These are phyloP conservation scores for Stramonita haemastoma DNA, from an alignment of 2,888 invertebrate genomes.

Conservation along the genomic window DNA sequence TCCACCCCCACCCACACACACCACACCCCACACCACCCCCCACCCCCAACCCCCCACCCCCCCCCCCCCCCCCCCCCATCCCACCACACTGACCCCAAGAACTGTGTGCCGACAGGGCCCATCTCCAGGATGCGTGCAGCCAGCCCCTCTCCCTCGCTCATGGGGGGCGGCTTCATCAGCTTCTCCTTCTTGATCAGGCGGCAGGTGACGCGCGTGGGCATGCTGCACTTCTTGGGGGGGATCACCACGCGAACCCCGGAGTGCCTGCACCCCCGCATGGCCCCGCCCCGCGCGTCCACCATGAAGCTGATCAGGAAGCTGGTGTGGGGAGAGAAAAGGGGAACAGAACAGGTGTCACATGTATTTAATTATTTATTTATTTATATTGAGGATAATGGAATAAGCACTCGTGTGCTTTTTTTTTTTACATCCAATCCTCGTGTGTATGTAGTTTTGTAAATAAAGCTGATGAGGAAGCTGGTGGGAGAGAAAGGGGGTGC, in stretches of 20 bases:
- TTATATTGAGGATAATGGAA: too few species aligned
- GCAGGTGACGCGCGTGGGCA: conserved; percentile 98
- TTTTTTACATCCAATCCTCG: too few species aligned
- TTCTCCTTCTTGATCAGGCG: conserved; percentile 90
- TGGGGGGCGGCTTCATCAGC: conserved; percentile 95
- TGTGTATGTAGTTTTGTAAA: too few species aligned
- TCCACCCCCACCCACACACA: background rate
- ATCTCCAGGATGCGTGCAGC: conserved; percentile 97
- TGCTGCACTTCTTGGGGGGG: conserved; percentile 96
- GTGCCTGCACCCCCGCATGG: conserved; percentile 98
- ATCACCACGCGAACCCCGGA: conserved; percentile 98
- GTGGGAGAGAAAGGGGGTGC: too few species aligned
- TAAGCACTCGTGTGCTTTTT: too few species aligned
- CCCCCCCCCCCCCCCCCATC: too few species aligned
- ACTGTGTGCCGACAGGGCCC: conserved; percentile 97
- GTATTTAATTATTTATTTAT: too few species aligned
- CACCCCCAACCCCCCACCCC: background rate
- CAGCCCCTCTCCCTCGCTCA: conserved; percentile 99
- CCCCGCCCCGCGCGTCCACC: conserved; percentile 99
- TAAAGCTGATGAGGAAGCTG: too few species aligned
- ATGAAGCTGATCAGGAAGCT: conserved; percentile 99
- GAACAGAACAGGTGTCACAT: conserved; percentile 42
- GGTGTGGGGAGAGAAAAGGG: conserved; percentile 56
- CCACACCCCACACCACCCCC: background rate
- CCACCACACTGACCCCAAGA: conserved; percentile 86